Evolutionary conservation across 2,888 invertebrate species (phyloP).

Genomic region (Lottia gigantea): DNA sequence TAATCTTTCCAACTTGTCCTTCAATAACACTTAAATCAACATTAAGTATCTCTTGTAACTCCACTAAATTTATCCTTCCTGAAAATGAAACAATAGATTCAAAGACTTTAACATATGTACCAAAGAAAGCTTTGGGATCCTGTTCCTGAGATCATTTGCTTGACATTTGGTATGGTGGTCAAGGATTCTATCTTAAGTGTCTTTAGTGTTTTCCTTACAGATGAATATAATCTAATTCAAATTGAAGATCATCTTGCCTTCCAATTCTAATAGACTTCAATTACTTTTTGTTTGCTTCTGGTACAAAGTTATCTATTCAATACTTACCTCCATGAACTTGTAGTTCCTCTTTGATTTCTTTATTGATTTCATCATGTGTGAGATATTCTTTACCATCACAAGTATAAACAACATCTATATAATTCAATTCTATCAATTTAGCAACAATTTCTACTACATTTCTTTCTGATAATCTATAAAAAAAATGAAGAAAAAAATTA

Average conservation of each 20-base stretch:
- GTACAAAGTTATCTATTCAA: no score
- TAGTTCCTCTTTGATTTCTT: constrained; percentile 92
- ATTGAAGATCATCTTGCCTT: no score
- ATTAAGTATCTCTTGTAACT: constrained; percentile 86
- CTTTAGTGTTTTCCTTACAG: no score
- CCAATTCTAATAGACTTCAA: no score
- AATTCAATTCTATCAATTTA: constrained; percentile 83
- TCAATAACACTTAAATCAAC: constrained; percentile 87
- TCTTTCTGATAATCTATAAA: constrained; percentile 87
- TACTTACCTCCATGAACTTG: constrained; percentile 79
- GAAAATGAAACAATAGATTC: constrained; percentile 30
- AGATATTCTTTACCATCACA: constrained; percentile 97
- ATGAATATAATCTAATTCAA: no score
- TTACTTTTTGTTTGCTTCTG: no score
- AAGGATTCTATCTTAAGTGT: neutral
- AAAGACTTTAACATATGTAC: no score
- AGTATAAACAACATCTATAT: constrained; percentile 88
- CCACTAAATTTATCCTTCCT: constrained; percentile 89
- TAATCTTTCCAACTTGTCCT: constrained; percentile 77
- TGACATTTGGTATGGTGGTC: neutral
- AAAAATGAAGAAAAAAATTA: neutral
- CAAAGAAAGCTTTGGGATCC: no score
- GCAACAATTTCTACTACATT: constrained; percentile 97
- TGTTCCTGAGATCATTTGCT: no score
- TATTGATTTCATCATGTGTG: constrained; percentile 87